These are phyloP conservation scores for Lasioglossum pauxillum DNA, from an alignment of 2,888 invertebrate genomes.

Conservation along the genomic window DNA sequence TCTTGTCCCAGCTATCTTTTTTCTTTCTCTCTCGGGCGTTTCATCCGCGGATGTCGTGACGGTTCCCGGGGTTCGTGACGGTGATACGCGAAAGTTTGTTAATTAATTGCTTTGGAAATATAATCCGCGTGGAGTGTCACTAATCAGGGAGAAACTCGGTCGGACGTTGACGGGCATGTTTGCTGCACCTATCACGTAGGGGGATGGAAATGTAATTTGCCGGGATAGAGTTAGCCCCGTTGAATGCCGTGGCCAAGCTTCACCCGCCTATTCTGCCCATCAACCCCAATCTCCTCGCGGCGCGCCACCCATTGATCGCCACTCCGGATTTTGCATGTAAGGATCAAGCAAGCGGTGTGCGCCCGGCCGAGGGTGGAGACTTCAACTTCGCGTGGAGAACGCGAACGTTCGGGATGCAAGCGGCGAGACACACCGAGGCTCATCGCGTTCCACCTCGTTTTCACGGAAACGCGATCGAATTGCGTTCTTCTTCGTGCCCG, in stretches of 20 bases:
- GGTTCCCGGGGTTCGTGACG: conserved; percentile 35
- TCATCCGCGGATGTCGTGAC: conserved; percentile 1
- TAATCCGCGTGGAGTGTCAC: conserved; percentile 74
- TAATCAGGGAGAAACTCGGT: conserved; percentile 76
- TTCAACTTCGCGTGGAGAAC: conserved; percentile 43
- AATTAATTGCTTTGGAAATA: conserved; percentile 77
- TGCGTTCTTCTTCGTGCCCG: not conserved
- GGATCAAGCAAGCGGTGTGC: conserved; percentile 44
- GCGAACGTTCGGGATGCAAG: conserved; percentile 3
- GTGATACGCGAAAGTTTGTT: conserved; percentile 66
- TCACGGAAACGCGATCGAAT: not conserved
- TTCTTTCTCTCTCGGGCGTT: conserved; percentile 41
- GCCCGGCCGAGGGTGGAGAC: not conserved
- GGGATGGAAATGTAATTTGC: conserved; percentile 79
- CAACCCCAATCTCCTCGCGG: conserved; percentile 54
- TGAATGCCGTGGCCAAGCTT: conserved; percentile 73
- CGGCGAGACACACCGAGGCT: not conserved
- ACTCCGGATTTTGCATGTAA: conserved; percentile 68
- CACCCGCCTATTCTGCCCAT: conserved; percentile 59
- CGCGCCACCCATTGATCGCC: conserved; percentile 70
- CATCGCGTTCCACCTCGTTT: not conserved
- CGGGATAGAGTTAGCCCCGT: conserved; percentile 75
- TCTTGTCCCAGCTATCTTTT: not conserved
- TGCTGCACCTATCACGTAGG: conserved; percentile 77
- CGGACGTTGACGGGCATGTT: conserved; percentile 78